Conservation (phyloP, 2,888 invertebrate species). For the Drosophila austrosaltans region DNA sequence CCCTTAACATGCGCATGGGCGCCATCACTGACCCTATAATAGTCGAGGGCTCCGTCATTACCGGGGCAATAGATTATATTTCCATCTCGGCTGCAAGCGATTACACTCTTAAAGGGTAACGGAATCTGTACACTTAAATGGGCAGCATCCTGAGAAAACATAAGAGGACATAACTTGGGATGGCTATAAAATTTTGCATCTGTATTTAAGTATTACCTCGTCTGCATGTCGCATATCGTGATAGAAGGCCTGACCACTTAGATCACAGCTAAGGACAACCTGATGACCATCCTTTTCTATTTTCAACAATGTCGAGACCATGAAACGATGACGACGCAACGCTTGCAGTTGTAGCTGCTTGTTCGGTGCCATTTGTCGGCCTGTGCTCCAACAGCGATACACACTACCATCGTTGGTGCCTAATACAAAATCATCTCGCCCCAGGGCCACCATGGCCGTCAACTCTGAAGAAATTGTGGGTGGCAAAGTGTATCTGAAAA, state of each 20-base stretch:
- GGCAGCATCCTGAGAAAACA: slow-evolving; percentile 64
- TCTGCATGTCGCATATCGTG: slow-evolving; percentile 76
- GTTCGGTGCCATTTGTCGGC: slow-evolving; percentile 42
- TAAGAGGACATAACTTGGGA: background rate
- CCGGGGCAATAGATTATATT: slow-evolving; percentile 80
- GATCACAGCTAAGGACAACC: slow-evolving; percentile 81
- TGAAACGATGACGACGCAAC: slow-evolving; percentile 80
- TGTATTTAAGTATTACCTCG: slow-evolving; percentile 54
- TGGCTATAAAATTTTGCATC: too few relatives aligned
- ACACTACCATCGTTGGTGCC: slow-evolving; percentile 81
- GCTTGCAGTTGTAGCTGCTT: slow-evolving; percentile 66
- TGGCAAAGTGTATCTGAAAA: slow-evolving; percentile 54
- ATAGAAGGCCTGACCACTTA: slow-evolving; percentile 82
- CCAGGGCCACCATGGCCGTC: slow-evolving; percentile 72
- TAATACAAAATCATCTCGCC: slow-evolving; percentile 75
- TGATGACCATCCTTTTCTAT: slow-evolving; percentile 62
- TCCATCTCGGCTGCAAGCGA: slow-evolving; percentile 78
- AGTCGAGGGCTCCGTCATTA: slow-evolving; percentile 79
- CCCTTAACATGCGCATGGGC: slow-evolving; percentile 75
- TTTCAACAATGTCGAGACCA: slow-evolving; percentile 73
- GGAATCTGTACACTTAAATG: slow-evolving; percentile 80
- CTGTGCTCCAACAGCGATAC: slow-evolving; percentile 73
- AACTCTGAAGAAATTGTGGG: slow-evolving; percentile 54
- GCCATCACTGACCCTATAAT: slow-evolving; percentile 77
- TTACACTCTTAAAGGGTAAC: slow-evolving; percentile 81